A percentile compares a stretch with the other conserved stretches of the same genome.
Evolutionary conservation across 2,888 invertebrate species (phyloP).

Genomic region (Coecobrya sp.): DNA sequence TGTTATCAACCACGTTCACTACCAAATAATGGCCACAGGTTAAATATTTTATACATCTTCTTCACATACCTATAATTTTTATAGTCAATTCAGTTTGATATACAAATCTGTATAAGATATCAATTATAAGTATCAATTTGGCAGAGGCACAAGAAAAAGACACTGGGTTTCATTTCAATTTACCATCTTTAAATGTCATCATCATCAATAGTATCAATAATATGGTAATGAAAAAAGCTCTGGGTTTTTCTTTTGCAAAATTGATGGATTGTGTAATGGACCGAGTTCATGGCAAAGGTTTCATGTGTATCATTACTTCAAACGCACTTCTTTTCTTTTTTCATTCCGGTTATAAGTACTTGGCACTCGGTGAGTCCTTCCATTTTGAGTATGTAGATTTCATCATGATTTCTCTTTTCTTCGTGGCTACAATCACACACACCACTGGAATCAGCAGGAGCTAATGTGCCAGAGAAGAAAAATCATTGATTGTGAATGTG

Average conservation of each 20-base stretch:
- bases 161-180: slow-evolving; percentile 44
- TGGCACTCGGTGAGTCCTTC: slow-evolving; percentile 5
- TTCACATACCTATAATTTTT: not conserved
- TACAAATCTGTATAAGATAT: not conserved
- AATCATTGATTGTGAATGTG: not conserved
- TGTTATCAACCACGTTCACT: slow-evolving; percentile 42
- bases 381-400: not conserved
- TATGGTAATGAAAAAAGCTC: not conserved
- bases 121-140: slow-evolving; percentile 14
- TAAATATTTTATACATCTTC: not conserved
- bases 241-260: not conserved
- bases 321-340: not conserved
- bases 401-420: slow-evolving; percentile 14
- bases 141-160: slow-evolving; percentile 69
- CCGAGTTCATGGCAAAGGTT: not conserved
- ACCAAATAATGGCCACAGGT: slow-evolving; percentile 13
- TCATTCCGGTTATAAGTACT: not conserved
- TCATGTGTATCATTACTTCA: slow-evolving; percentile 6
- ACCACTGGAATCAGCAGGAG: slow-evolving; percentile 62
- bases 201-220: not conserved
- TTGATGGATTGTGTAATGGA: not conserved
- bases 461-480: slow-evolving; percentile 46
- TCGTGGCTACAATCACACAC: slow-evolving; percentile 54
- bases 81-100: not conserved
- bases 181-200: too few species aligned